phyloP scores from a whole-genome alignment of 1,140 invertebrate genomes.

The Diabrotica virgifera region DNA sequence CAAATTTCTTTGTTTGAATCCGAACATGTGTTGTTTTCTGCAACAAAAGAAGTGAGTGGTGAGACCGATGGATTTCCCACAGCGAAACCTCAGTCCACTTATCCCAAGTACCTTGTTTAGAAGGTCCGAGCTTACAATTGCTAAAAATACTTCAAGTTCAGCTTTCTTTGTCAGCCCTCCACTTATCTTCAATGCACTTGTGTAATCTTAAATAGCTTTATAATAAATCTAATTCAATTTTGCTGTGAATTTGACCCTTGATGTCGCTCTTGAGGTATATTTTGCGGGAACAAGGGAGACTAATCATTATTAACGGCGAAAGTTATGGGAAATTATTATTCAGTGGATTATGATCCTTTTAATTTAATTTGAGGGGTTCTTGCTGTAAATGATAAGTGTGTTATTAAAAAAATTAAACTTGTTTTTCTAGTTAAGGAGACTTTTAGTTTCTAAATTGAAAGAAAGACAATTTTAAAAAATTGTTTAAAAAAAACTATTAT shows the following conservation, averaged over 20 bases:
- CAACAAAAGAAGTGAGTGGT: conserved; percentile 22
- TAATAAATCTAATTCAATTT: conserved; percentile 32
- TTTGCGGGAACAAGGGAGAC: not conserved
- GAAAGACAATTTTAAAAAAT: too few species aligned
- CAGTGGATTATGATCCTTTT: too few species aligned
- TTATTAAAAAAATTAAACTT: too few species aligned
- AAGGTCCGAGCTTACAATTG: conserved; percentile 24
- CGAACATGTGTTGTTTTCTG: conserved; percentile 20
- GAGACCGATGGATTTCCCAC: conserved; percentile 29
- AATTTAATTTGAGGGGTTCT: too few species aligned
- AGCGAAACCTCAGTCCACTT: conserved; percentile 32
- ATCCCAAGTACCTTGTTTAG: conserved; percentile 26
- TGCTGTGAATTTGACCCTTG: conserved; percentile 22
- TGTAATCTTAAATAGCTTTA: conserved; percentile 30
- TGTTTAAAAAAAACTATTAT: too few species aligned
- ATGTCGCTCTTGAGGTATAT: conserved; percentile 2
- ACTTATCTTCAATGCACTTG: conserved; percentile 28
- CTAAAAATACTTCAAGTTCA: conserved; percentile 25
- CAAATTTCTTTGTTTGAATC: conserved; percentile 4
- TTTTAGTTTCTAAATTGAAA: too few species aligned
- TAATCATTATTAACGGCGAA: conserved; percentile 3
- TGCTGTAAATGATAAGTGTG: too few species aligned
- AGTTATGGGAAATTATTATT: not conserved
- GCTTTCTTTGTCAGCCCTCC: conserved; percentile 33
- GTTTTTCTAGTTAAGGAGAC: too few species aligned